These are phyloP conservation scores for Lycodopsis pacificus DNA, from an alignment of 2,797 vertebrate genomes.

Conservation along the genomic window DNA sequence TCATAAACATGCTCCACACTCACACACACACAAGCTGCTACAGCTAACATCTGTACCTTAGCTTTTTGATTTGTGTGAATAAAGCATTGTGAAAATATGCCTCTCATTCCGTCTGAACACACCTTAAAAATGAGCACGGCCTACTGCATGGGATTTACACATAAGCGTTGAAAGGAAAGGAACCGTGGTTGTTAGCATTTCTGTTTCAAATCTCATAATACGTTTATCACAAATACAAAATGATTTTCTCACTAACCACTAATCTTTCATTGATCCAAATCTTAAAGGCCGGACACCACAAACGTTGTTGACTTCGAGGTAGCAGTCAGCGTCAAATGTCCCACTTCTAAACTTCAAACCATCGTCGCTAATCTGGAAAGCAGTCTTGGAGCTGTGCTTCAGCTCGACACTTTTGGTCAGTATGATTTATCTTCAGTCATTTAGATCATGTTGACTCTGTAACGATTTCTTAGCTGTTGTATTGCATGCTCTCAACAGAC, in stretches of 20 bases:
- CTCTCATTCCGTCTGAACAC: not conserved
- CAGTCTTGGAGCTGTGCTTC: rapidly evolving
- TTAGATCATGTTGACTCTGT: not conserved
- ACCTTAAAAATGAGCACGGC: not conserved
- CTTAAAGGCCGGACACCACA: not conserved
- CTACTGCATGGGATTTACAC: not conserved
- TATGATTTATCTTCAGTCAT: conserved; percentile 12
- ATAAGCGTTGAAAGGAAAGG: not conserved
- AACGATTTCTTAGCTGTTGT: not conserved
- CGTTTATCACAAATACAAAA: not conserved
- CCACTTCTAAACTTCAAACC: conserved; percentile 28
- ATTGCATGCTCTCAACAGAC: not conserved
- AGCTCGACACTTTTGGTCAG: conserved; percentile 67
- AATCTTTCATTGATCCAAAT: not conserved
- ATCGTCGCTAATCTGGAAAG: not conserved
- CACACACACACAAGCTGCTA: not conserved
- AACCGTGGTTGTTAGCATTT: not conserved
- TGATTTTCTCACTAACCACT: not conserved
- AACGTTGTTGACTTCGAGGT: conserved; percentile 53
- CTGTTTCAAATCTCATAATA: not conserved
- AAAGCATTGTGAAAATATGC: not conserved
- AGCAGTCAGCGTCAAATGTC: conserved; percentile 32
- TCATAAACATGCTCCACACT: too few relatives aligned
- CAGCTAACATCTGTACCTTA: not conserved
- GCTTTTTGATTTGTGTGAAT: not conserved